Percentiles rank a stretch among this genome's conserved stretches.
Conservation (phyloP, 1,140 invertebrate genomes). For the Neelides sp. region DNA sequence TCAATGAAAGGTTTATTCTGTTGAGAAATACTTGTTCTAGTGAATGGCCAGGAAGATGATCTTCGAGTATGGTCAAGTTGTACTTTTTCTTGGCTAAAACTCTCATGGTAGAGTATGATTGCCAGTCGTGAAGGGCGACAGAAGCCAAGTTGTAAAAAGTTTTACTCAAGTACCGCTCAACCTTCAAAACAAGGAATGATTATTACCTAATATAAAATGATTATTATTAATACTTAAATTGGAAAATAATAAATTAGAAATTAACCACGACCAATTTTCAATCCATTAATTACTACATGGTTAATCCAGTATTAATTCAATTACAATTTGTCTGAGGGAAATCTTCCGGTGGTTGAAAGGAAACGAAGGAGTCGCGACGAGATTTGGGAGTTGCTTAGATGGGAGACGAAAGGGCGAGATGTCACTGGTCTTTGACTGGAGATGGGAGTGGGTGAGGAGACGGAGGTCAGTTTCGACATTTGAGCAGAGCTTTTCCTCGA, state of each 20-base stretch:
- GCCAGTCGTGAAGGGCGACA: constrained; percentile 93
- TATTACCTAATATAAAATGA: constrained; percentile 9
- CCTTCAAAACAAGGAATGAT: constrained; percentile 41
- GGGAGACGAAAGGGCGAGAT: constrained; percentile 57
- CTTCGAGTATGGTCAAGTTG: constrained; percentile 65
- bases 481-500: constrained; percentile 63
- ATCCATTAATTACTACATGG: neutral
- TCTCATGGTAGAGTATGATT: constrained; percentile 92
- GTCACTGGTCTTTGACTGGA: constrained; percentile 52
- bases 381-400: constrained; percentile 40
- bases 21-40: constrained; percentile 60
- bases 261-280: too few species aligned
- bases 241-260: too few species aligned
- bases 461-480: constrained; percentile 83
- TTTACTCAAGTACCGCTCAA: constrained; percentile 84
- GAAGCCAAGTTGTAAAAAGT: constrained; percentile 97
- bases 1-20: neutral
- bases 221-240: constrained; percentile 2
- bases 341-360: constrained; percentile 37
- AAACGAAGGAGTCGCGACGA: constrained; percentile 44
- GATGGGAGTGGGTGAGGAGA: constrained; percentile 75
- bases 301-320: neutral
- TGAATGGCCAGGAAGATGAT: constrained; percentile 89
- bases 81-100: constrained; percentile 78
- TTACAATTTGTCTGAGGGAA: constrained; percentile 29